Percentiles rank a stretch among this genome's conserved stretches.
phyloP scores from a whole-genome alignment of 2,113 vertebrate species.

The Trematomus loennbergii region DNA sequence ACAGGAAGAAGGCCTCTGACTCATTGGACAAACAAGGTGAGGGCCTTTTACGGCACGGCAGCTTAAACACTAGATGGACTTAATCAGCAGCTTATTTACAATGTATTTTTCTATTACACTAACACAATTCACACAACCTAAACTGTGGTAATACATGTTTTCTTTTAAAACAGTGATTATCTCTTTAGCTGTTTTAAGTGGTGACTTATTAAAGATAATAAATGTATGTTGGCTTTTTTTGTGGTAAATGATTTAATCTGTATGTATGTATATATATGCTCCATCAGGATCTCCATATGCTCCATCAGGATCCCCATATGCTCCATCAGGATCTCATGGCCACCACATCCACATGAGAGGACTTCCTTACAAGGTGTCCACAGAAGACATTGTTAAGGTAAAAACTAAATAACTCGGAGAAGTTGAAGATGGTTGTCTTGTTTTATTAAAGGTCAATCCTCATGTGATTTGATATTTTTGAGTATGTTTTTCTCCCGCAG shows the following conservation, averaged over 20 bases:
- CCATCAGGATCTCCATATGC: slow-evolving; percentile 7
- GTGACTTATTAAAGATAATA: neutral
- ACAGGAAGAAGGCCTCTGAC: neutral
- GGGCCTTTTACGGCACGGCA: neutral
- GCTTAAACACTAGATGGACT: too few species aligned
- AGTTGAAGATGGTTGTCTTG: neutral
- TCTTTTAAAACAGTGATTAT: too few species aligned
- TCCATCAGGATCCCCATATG: too few species aligned
- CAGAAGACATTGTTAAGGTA: slow-evolving; percentile 90
- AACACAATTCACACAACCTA: too few species aligned
- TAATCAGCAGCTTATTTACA: too few species aligned
- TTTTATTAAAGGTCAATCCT: neutral
- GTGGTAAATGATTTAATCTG: neutral
- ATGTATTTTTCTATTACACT: too few species aligned
- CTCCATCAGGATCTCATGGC: slow-evolving; percentile 23
- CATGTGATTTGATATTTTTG: rapidly evolving
- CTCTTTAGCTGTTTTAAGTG: too few species aligned
- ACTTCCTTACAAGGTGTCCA: slow-evolving; percentile 86
- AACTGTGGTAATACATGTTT: too few species aligned
- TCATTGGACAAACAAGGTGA: slow-evolving; percentile 22
- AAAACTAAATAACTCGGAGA: neutral
- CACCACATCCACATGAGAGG: slow-evolving; percentile 90
- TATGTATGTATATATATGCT: neutral
- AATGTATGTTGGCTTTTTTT: neutral
- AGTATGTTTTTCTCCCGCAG: slow-evolving; percentile 71